Percentiles rank a stretch among this genome's conserved stretches.
Evolutionary conservation across 2,797 vertebrate species (phyloP).

Genomic region (Helicolenus hilgendorfi): DNA sequence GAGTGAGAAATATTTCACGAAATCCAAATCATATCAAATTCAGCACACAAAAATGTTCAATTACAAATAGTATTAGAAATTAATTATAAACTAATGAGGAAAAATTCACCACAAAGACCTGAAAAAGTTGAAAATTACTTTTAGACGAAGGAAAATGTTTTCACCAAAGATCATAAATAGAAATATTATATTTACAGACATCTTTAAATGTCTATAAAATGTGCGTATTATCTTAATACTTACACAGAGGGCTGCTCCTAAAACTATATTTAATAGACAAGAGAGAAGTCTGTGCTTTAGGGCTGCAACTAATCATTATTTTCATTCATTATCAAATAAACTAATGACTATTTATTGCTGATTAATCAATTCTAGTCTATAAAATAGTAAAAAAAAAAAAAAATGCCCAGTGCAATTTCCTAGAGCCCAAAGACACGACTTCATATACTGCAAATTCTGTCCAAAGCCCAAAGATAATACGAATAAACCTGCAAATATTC

Average conservation of each 20-base stretch:
- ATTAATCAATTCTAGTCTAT: neutral
- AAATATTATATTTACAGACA: conserved; percentile 38
- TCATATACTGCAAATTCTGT: neutral
- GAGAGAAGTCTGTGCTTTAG: neutral
- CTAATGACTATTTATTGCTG: neutral
- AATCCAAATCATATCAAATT: no score
- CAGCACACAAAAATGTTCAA: neutral
- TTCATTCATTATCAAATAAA: neutral
- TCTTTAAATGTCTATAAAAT: neutral
- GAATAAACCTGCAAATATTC: neutral
- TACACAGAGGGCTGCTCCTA: neutral
- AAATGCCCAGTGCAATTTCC: neutral
- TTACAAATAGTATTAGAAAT: conserved; percentile 41
- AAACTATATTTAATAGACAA: neutral
- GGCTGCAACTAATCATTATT: neutral
- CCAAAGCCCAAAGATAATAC: neutral
- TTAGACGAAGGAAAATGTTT: neutral
- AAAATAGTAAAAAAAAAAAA: neutral
- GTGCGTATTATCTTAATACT: neutral
- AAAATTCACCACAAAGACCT: neutral
- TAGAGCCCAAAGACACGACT: neutral
- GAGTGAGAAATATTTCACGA: no score
- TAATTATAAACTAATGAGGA: conserved; percentile 15
- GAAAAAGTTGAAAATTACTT: neutral
- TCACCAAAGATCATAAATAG: conserved; percentile 7